Evolutionary conservation across 30 jellyfish, hydroid and myxozoan genomes (phyloP), one percentile per base, ranked within the genome.

Genomic region (Chironex yamaguchii): DNA sequence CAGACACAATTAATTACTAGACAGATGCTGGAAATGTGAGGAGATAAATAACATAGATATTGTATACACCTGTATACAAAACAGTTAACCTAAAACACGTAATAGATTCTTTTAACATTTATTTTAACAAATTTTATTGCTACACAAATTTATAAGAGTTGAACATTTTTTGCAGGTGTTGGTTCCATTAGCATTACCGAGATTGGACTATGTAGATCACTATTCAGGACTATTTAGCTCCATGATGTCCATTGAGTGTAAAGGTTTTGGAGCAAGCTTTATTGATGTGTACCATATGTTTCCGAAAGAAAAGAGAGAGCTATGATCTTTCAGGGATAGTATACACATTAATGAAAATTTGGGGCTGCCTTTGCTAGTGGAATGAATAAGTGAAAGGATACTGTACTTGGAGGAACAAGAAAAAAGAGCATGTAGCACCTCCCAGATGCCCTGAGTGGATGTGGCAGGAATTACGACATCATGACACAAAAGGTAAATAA

Each of bases 401-500:
- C n/a, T n/a, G n/a, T n/a, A n/a, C n/a, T n/a, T n/a, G n/a, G n/a
- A n/a, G n/a, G n/a, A n/a, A n/a, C 58, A 25, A 30, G 21, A n/a
- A 20, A 4, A 20, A 4, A 35, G 77, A 23, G 1, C 24, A 1
- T 9, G 82, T 33, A 3, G 76, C 70, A 4, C 26, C 22, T 29
- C 2, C 27, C 2, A 9, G 2, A 28, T 68, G 82, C 27, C 82
- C 70, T 9, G 82, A 68, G 1, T 68, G 82, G 82, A 31, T 30
- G 2, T 68, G 82, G 82, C 67, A 33, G 2, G 82, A 68, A 20
- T 68, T 68, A 33, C 33, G 36, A 33, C 67, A 68, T 21, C 77
- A 64, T 21, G 30, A 64, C 14, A 25, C 77, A 3, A 42, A 25
- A 2, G 77, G 77, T 64, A n/a, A n/a, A n/a, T n/a, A n/a, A n/a